Conservation (phyloP, 1,140 invertebrate genomes). For the Pogonognathellus flavescens region DNA sequence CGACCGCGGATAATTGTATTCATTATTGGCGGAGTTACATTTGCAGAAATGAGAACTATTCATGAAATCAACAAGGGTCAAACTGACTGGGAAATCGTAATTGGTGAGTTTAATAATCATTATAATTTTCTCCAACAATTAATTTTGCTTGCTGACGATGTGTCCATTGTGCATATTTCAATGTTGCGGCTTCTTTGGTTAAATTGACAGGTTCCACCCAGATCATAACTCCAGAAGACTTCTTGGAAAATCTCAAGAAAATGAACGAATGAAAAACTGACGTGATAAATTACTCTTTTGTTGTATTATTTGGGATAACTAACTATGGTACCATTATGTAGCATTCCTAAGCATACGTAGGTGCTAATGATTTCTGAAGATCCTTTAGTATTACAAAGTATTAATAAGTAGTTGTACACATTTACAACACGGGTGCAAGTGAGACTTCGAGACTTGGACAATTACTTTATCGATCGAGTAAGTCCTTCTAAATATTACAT, state of each 20-base stretch:
- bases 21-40: slow-evolving; percentile 94
- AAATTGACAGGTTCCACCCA: slow-evolving; percentile 85
- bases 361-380: no score
- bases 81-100: slow-evolving; percentile 99
- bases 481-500: no score
- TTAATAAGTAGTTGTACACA: no score
- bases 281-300: no score
- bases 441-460: no score
- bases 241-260: slow-evolving; percentile 81
- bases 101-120: slow-evolving; percentile 78
- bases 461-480: no score
- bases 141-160: slow-evolving; percentile 11
- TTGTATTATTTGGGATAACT: no score
- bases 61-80: slow-evolving; percentile 96
- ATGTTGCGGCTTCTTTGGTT: slow-evolving; percentile 64
- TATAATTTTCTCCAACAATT: no score
- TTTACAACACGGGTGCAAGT: no score
- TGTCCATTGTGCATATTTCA: neutral
- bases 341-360: no score
- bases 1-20: slow-evolving; percentile 97
- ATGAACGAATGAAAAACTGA: neutral
- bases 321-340: no score
- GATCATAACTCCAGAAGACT: slow-evolving; percentile 95
- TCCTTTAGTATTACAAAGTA: no score
- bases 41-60: slow-evolving; percentile 96